Conservation (phyloP, 2,113 vertebrate species). For the Nerophis ophidion region DNA sequence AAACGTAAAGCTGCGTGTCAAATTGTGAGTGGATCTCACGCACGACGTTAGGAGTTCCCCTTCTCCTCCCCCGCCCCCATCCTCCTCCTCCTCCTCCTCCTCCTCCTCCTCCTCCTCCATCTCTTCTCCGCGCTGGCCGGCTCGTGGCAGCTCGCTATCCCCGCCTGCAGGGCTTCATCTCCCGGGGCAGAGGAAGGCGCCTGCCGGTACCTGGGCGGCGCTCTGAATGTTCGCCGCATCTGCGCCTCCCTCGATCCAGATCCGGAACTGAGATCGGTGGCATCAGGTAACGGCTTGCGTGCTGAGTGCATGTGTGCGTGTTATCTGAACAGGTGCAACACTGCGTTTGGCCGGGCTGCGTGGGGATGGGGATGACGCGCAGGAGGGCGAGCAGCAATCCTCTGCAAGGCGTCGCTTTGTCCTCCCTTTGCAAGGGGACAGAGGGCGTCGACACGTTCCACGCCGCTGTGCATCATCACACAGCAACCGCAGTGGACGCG, state of each 20-base stretch:
- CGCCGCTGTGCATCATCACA: constrained; percentile 40
- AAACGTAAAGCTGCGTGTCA: constrained; percentile 40
- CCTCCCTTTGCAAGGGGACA: constrained; percentile 27
- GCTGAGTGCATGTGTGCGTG: constrained; percentile 1
- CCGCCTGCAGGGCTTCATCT: constrained; percentile 50
- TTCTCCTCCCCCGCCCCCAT: constrained; percentile 8
- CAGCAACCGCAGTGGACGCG: constrained; percentile 24
- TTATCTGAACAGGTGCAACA: constrained; percentile 49
- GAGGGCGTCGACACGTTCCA: constrained; percentile 53
- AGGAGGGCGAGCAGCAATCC: constrained; percentile 6
- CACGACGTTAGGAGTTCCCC: constrained; percentile 64
- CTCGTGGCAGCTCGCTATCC: constrained; percentile 39
- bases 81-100: constrained; percentile 31
- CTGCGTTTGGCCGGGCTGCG: constrained; percentile 37
- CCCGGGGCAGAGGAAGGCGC: constrained; percentile 36
- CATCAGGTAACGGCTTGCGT: constrained; percentile 51
- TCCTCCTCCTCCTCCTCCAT: constrained; percentile 38
- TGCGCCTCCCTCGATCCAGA: constrained; percentile 56
- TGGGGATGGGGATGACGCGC: constrained; percentile 38
- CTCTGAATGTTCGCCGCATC: constrained; percentile 33
- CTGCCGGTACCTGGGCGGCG: constrained; percentile 50
- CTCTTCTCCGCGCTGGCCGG: constrained; percentile 28
- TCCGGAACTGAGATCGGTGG: constrained; percentile 52
- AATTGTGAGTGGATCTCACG: constrained; percentile 25
- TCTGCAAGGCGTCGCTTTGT: constrained; percentile 36